Evolutionary conservation across 30 jellyfish, hydroid and myxozoan genomes (phyloP), one percentile per base, ranked within the genome.

Genomic region (Kudoa iwatai): DNA sequence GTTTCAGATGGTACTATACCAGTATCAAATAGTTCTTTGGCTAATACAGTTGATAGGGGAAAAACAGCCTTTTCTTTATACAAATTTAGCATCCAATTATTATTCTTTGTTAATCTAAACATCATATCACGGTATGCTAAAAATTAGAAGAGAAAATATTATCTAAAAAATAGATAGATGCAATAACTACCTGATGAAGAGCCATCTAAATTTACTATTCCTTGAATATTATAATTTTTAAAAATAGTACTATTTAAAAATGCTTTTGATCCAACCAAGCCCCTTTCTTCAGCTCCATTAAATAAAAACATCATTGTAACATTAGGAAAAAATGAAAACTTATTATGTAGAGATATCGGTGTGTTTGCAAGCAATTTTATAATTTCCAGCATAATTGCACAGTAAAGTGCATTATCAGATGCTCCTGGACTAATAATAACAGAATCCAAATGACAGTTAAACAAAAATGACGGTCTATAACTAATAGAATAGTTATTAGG

Each of bases 1-100:
- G 92, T 71, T 39, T 71, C 92, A 3, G 92, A 71, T 15, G 92
- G 92, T 6, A 71, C 53, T 0, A 71, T 23, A 3, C 92, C 92
- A 0, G 84, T 39, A 19, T 71, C 79, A 34, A 71, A 71, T 0
- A 71, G 50, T 36, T 71, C 92, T 55, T 71, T 84, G 2, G 82
- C 92, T 33, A 71, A 57, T 25, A 71, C 60, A 16, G 92, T 59
- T 17, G 92, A 83, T 42, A 20, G 56, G 3, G 92, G 92, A 33
- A 53, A 55, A 4, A 26, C 43, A 6, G 92, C 86, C 24, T n/a
- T n/a, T n/a, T n/a, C n/a, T n/a, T n/a, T n/a, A n/a, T n/a, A n/a
- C n/a, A n/a, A n/a, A n/a, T n/a, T n/a, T n/a, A n/a, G n/a, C n/a
- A n/a, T n/a, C n/a, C n/a, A n/a, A n/a, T n/a, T n/a, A n/a, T n/a